These are phyloP conservation scores for Xenentodon cancila DNA, from an alignment of 2,797 vertebrate genomes.

Conservation along the genomic window DNA sequence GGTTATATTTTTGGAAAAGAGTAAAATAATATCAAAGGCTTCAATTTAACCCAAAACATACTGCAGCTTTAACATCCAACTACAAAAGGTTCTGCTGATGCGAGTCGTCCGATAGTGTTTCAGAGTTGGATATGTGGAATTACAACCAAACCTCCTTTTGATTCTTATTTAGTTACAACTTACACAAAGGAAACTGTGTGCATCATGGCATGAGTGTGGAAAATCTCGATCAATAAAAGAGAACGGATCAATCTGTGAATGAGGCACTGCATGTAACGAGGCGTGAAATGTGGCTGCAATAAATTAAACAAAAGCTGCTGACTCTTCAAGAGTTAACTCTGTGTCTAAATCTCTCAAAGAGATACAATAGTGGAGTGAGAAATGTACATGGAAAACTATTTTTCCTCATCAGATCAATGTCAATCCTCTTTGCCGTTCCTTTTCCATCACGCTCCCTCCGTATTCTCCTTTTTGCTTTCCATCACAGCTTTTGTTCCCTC, in stretches of 20 bases:
- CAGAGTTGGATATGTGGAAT: not conserved
- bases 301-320: constrained; percentile 63
- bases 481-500: constrained; percentile 55
- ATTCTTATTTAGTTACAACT: not conserved
- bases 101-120: not conserved
- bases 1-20: not conserved
- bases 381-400: constrained; percentile 11
- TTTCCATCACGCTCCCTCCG: constrained; percentile 4
- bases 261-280: not conserved
- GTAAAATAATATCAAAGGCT: not conserved
- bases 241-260: constrained; percentile 9
- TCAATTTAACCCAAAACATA: constrained; percentile 15
- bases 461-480: not conserved
- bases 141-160: not conserved
- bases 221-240: no score
- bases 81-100: not conserved
- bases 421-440: constrained; percentile 12
- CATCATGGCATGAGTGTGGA: not conserved
- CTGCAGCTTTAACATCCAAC: constrained; percentile 9
- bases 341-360: constrained; percentile 36
- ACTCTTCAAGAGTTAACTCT: constrained; percentile 63
- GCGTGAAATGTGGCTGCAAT: constrained; percentile 48
- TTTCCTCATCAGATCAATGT: constrained; percentile 5
- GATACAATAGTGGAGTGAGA: constrained; percentile 35
- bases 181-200: not conserved